Conservation (phyloP, 1,140 invertebrate genomes). For the Microplitis mediator region DNA sequence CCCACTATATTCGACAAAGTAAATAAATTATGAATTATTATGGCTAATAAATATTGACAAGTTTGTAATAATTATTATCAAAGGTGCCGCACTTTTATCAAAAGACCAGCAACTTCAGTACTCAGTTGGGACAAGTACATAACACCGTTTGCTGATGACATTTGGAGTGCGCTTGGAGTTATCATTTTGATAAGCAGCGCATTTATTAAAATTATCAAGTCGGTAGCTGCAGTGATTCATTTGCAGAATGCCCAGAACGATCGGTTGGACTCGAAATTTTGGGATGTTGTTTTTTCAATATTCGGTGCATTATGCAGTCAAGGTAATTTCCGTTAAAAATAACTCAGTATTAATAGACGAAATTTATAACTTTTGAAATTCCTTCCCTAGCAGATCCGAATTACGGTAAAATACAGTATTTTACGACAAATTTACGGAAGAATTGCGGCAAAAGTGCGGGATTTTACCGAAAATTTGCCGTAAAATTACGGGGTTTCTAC, state of each 20-base stretch:
- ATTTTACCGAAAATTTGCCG: too few relatives aligned
- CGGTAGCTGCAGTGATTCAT: background rate
- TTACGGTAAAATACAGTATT: too few relatives aligned
- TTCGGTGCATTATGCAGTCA: conserved; percentile 53
- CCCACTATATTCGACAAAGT: conserved; percentile 54
- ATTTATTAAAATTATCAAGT: conserved; percentile 32
- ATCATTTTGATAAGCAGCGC: conserved; percentile 41
- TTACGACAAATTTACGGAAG: too few relatives aligned
- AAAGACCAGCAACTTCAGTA: conserved; percentile 44
- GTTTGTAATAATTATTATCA: too few relatives aligned
- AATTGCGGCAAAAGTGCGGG: too few relatives aligned
- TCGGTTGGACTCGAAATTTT: conserved; percentile 24
- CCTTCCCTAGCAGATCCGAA: too few relatives aligned
- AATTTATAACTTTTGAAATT: too few relatives aligned
- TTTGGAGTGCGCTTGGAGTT: conserved; percentile 46
- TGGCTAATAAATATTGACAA: too few relatives aligned
- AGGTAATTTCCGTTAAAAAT: conserved; percentile 37
- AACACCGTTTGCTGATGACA: conserved; percentile 47
- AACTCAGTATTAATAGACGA: too few relatives aligned
- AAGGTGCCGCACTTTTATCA: conserved; percentile 53
- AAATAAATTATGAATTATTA: background rate
- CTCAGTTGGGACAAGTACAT: conserved; percentile 56
- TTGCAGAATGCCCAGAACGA: background rate
- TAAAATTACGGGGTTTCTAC: too few relatives aligned
- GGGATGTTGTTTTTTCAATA: conserved; percentile 46